These are phyloP conservation scores for Neelides folsomi DNA, from an alignment of 2,888 invertebrate genomes.

Conservation along the genomic window DNA sequence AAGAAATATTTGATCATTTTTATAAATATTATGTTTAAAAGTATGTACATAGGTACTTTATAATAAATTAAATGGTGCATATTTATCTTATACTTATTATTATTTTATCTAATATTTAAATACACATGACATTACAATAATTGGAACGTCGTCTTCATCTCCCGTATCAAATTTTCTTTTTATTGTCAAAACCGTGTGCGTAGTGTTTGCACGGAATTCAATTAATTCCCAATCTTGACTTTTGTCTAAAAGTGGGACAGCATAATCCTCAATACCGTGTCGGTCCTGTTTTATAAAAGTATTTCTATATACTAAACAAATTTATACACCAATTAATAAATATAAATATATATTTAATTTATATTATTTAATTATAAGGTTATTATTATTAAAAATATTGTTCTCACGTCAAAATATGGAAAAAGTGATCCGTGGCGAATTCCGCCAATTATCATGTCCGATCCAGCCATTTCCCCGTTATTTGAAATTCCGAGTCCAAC, in stretches of 20 bases:
- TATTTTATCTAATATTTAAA: too few species aligned
- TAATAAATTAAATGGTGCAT: too few species aligned
- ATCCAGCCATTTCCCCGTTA: not conserved
- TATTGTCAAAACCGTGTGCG: not conserved
- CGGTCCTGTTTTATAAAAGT: not conserved
- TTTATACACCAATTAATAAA: too few species aligned
- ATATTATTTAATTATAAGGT: too few species aligned
- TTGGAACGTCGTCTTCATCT: constrained; percentile 1
- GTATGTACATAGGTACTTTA: too few species aligned
- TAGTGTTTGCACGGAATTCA: not conserved
- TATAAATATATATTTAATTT: too few species aligned
- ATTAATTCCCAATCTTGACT: constrained; percentile 1
- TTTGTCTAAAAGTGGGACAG: not conserved
- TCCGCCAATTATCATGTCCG: constrained; percentile 3
- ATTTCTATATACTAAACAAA: too few species aligned
- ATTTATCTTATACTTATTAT: too few species aligned
- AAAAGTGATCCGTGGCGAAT: not conserved
- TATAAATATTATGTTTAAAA: too few species aligned
- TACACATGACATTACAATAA: not conserved
- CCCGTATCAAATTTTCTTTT: not conserved
- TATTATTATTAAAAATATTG: not conserved
- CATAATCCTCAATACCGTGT: not conserved
- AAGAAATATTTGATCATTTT: too few species aligned
- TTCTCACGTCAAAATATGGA: not conserved
- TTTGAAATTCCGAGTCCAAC: constrained; percentile 2